Evolutionary conservation across 2,888 invertebrate genomes (phyloP), one percentile per base, ranked within the genome.

Genomic region (Diloba caeruleocephala): DNA sequence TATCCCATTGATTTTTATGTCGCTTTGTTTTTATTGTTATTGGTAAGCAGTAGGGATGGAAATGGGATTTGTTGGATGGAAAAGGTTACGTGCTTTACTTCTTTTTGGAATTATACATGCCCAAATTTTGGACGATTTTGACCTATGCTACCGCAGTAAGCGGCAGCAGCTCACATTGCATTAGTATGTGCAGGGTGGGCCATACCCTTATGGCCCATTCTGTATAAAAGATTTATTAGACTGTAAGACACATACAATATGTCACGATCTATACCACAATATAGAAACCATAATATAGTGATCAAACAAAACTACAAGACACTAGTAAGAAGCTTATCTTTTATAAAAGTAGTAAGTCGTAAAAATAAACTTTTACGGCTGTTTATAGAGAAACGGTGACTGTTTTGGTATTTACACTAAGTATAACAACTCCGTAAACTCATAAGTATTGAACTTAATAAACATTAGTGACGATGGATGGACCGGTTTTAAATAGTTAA

Each of bases 301-400:
- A 17, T 32, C 46, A 50, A 54, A 61, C 53, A 48, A 52, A 53
- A 60, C 42, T 28, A 54, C 59, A 23, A 51, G 29, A 48, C 32
- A 54, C 41, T 51, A 55, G n/a, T n/a, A n/a, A n/a, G 33, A 34
- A 46, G 31, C 45, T 67, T 70, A 69, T 70, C 67, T 59, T 32
- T 42, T 54, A 53, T 59, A 52, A 53, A 54, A 69, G 56, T 58
- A 56, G 67, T 56, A 45, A 51, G 56, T 38, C 59, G 56, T 59
- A 59, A 56, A 57, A 56, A 39, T 67, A 43, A 52, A 69, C 46
- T 54, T 66, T 70, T 63, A 71, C 49, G 71, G 53, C 43, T 56
- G 41, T 63, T 70, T 56, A 56, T 52, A 52, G 66, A 70, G 59
- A 51, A 66, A 70, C 52, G 39, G 53, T 46, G 36, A 39, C 37